Conservation (phyloP, 2,113 vertebrate genomes). For the Zosterops japonicus region DNA sequence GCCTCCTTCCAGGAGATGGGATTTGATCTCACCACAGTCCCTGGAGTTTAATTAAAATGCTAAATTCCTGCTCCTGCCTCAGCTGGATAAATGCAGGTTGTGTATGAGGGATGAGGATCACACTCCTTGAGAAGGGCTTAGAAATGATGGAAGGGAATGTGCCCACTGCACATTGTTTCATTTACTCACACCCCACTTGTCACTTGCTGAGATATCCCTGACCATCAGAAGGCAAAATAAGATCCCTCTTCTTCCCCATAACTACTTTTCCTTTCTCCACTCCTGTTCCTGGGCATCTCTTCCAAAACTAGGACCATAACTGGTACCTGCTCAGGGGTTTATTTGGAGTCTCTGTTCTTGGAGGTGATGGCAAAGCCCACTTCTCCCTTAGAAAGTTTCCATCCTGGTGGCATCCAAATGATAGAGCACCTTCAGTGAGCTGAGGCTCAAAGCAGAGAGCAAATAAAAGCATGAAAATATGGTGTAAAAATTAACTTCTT, state of each 20-base stretch:
- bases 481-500: not conserved
- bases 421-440: not conserved
- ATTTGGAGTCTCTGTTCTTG: not conserved
- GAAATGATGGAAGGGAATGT: not conserved
- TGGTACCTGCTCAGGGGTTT: fast-evolving
- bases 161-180: fast-evolving
- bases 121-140: not conserved
- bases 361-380: not conserved
- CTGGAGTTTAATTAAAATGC: slow-evolving; percentile 36
- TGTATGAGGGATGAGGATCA: not conserved
- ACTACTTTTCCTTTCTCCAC: not conserved
- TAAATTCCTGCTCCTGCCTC: not conserved
- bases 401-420: not conserved
- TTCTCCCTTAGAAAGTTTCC: not conserved
- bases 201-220: not conserved
- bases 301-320: not conserved
- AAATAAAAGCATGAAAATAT: not conserved
- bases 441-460: not conserved
- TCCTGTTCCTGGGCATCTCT: not conserved
- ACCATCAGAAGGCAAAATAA: not conserved
- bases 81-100: not conserved
- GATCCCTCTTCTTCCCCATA: not conserved
- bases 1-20: not conserved
- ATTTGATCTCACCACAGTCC: slow-evolving; percentile 34
- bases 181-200: not conserved